Evolutionary conservation across 2,797 vertebrate genomes (phyloP), one percentile per base, ranked within the genome.

Genomic region (Kryptopterus vitreolus): DNA sequence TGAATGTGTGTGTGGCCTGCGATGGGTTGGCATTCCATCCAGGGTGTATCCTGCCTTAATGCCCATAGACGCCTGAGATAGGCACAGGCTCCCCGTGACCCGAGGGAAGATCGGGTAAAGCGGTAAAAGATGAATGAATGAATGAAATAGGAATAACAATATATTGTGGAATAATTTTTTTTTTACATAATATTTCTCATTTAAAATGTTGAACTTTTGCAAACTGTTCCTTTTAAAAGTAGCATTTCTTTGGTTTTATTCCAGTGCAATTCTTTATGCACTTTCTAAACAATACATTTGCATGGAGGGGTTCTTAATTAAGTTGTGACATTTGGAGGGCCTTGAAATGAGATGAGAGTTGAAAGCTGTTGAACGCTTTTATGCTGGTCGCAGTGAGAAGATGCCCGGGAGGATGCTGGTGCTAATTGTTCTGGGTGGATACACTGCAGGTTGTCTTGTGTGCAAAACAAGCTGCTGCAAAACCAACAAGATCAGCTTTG

Each of bases 381-480:
- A 71, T 53, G 69, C 48, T 53, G 26, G 4, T 71, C 29, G 10
- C 46, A 71, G 26, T 71, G 69, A 71, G 52, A 26, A 71, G 26
- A 18, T 75, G 70, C 84, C 84, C 82, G 83, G 83, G 82, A 87
- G 82, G 79, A 87, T 68, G 76, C 35, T 48, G 74, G 77, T 80
- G 81, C 85, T 87, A 87, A 89, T 86, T 88, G 85, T 50, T 22
- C 83, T 83, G 88, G 79, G 87, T 81, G 76, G 69, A 74, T 53
- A 55, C 63, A 58, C 35, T 70, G 62, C 73, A 66, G 76, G 80
- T 70, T 68, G 73, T 84, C 81, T 86, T 79, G 84, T 69, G 79
- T 71, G 85, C 90, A 91, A 85, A 78, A 88, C 86, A 86, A 88
- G 81, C 84, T 68, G 61, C 86, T 89, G 4, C 81, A 71, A 90